phyloP scores from a whole-genome alignment of 2,888 invertebrate genomes.

The Conops quadrifasciatus region DNA sequence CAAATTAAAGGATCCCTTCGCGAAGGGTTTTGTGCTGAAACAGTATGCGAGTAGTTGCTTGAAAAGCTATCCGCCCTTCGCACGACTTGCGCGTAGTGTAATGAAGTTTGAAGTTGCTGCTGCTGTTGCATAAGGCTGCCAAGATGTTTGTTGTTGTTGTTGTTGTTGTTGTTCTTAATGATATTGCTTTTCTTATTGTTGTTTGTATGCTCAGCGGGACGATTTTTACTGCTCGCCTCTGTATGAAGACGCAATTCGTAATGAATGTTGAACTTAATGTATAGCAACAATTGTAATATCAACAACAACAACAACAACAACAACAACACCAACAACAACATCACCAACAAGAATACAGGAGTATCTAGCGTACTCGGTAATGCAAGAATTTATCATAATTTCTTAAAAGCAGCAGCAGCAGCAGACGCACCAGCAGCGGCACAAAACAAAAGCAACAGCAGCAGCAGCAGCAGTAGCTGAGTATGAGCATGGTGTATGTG shows the following conservation, averaged over 20 bases:
- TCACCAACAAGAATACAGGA: background rate
- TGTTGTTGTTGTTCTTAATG: background rate
- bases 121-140: too few species aligned
- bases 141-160: background rate
- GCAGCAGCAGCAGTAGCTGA: too few species aligned
- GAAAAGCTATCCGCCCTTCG: background rate
- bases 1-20: background rate
- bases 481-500: too few species aligned
- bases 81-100: background rate
- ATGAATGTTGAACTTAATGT: background rate
- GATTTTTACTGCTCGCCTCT: background rate
- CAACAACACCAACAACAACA: background rate
- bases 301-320: background rate
- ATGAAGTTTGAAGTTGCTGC: too few species aligned
- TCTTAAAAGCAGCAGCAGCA: conserved; percentile 15
- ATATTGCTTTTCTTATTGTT: too few species aligned
- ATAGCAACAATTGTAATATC: background rate
- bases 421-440: too few species aligned
- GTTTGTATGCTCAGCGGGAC: background rate
- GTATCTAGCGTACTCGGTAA: conserved; percentile 3
- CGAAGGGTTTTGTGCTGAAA: background rate
- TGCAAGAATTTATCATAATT: conserved; percentile 22
- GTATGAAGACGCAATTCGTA: conserved; percentile 4
- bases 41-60: background rate
- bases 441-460: too few species aligned